Evolutionary conservation across 2,113 vertebrate genomes (phyloP).

Genomic region (Apteryx mantelli): DNA sequence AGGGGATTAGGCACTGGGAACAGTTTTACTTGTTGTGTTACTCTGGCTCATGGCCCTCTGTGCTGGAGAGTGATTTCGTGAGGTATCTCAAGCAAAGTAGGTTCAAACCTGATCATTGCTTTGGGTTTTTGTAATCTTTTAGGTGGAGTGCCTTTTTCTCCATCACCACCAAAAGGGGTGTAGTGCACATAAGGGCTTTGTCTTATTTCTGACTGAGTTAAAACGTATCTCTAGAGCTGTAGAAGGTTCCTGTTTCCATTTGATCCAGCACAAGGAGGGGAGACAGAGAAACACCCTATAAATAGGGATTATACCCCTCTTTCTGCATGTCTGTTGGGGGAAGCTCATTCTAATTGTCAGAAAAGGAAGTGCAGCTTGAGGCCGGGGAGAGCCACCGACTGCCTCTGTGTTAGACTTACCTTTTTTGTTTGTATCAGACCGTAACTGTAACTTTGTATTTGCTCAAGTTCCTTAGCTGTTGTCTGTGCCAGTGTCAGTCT

Average conservation of each 20-base stretch:
- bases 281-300: background rate
- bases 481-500: background rate
- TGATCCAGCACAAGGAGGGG: background rate
- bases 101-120: background rate
- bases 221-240: background rate
- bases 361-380: background rate
- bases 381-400: background rate
- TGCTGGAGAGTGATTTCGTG: background rate
- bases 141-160: background rate
- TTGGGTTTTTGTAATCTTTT: background rate
- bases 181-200: background rate
- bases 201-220: background rate
- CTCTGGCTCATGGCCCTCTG: background rate
- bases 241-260: background rate
- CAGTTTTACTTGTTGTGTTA: background rate
- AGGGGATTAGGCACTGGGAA: background rate
- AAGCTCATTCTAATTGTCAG: background rate
- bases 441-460: background rate
- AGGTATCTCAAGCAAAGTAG: background rate
- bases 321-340: background rate
- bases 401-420: no score
- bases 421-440: background rate
- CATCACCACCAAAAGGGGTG: background rate
- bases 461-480: background rate
- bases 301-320: background rate